Base-by-base conservation (phyloP, 1,140 invertebrate genomes). In the Diabrotica virgifera region DNA sequence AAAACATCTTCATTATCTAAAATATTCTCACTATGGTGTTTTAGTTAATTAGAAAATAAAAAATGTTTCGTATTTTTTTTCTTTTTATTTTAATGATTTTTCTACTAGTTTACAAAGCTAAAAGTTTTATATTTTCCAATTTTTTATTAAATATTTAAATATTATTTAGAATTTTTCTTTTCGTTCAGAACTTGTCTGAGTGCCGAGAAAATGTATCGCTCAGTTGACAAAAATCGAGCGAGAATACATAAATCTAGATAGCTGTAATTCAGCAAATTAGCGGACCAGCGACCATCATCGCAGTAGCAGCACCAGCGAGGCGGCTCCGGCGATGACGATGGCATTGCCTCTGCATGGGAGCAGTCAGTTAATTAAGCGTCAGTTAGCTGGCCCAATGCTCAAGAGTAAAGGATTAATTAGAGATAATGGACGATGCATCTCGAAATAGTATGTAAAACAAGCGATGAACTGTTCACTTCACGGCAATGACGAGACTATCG, bases 221-320 rank as follows among this genome's bases (percentile, higher is more conserved):
- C 24, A 24, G 24, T 24, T 46, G 40, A 46, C 40, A 46, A 46
- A 24, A 46, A 46, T 46, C 40, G 40, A 46, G 60, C 63, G 59
- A 62, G 60, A 59, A 57, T 62, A 65, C 67, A 56, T 69, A 64
- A 65, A 62, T 69, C 67, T 62, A 67, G 58, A 52, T 67, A 67
- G 64, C 59, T 62, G 65, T 70, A 64, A 70, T 70, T 70, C 64
- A 70, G 60, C 65, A 64, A 70, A 70, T 70, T 70, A 67, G 68
- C 62, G 63, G 63, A 53, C 59, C 10, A 55, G n/a, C n/a, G 24
- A 46, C 40, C 40, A 46, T 46, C 40, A 46, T 46, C 40, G 14
- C 6, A 24, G 53, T 55, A 55, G 40, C 40, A n/a, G 14, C 12
- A 24, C 12, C 24, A 55, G 40, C 40, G 40, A 46, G 8, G 40